phyloP scores from a whole-genome alignment of 2,888 invertebrate genomes.

The Apamea monoglypha region DNA sequence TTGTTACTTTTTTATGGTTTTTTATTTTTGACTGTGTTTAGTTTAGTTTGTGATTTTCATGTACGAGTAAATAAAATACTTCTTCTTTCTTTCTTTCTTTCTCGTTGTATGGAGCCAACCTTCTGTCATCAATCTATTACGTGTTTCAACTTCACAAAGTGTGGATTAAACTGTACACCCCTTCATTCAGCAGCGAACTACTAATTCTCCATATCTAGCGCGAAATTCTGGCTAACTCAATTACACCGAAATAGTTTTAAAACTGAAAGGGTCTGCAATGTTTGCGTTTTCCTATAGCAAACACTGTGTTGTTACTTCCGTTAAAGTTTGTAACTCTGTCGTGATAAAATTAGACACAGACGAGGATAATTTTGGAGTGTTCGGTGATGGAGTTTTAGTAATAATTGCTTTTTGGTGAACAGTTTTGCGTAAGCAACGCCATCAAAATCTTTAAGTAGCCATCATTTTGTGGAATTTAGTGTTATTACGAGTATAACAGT shows the following conservation, averaged over 20 bases:
- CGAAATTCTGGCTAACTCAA: slow-evolving; percentile 68
- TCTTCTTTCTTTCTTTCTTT: no score
- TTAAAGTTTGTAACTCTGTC: slow-evolving; percentile 16
- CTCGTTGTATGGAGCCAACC: neutral
- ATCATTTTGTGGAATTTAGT: neutral
- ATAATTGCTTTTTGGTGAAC: slow-evolving; percentile 14
- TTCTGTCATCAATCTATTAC: slow-evolving; percentile 15
- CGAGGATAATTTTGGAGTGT: slow-evolving; percentile 4
- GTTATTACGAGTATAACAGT: no score
- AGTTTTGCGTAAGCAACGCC: slow-evolving; percentile 14
- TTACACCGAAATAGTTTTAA: slow-evolving; percentile 73
- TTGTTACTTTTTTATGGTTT: no score
- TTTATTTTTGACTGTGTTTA: no score
- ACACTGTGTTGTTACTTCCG: slow-evolving; percentile 29
- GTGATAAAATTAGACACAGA: slow-evolving; percentile 28
- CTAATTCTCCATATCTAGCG: slow-evolving; percentile 60
- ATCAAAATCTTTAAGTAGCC: slow-evolving; percentile 32
- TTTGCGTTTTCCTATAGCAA: slow-evolving; percentile 35
- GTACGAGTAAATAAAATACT: no score
- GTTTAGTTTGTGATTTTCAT: no score
- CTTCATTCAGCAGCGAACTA: slow-evolving; percentile 52
- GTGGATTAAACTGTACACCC: slow-evolving; percentile 57
- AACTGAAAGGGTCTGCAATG: slow-evolving; percentile 65
- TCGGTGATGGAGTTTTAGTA: slow-evolving; percentile 15
- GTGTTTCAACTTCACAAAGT: slow-evolving; percentile 44